Percentiles rank a stretch among this genome's conserved stretches.
Evolutionary conservation across 1,140 invertebrate genomes (phyloP).

Genomic region (Drosophila quadrilineata): DNA sequence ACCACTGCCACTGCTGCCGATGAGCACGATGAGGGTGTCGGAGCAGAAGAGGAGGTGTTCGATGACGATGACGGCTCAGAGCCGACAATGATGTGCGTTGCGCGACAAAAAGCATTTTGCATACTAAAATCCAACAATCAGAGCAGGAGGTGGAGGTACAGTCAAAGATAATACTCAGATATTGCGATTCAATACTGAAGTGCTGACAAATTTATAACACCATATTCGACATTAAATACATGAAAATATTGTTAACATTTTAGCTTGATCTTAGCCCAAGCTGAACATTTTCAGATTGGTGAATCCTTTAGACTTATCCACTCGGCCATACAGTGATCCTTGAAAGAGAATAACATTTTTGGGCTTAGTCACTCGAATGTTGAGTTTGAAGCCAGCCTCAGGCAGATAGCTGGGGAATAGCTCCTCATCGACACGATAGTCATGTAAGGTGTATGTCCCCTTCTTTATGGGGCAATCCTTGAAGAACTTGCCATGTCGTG

Average conservation of each 20-base stretch:
- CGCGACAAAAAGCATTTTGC: conserved; percentile 66
- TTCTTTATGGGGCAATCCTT: conserved; percentile 62
- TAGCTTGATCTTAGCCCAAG: conserved; percentile 43
- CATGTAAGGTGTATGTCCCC: conserved; percentile 43
- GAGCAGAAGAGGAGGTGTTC: conserved; percentile 19
- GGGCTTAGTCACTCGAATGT: conserved; percentile 17
- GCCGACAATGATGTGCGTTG: conserved; percentile 70
- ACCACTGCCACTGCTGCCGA: conserved; percentile 2
- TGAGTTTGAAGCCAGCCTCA: conserved; percentile 53
- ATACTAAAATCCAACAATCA: conserved; percentile 60
- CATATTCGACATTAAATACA: conserved; percentile 14
- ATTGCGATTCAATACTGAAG: conserved; percentile 19
- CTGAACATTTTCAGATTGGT: conserved; percentile 77
- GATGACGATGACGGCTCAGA: conserved; percentile 39
- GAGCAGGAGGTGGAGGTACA: conserved; percentile 9
- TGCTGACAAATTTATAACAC: conserved; percentile 31
- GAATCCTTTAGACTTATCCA: conserved; percentile 77
- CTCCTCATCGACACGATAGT: conserved; percentile 70
- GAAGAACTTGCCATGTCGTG: conserved; percentile 52
- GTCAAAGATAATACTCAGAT: conserved; percentile 7
- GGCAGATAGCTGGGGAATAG: conserved; percentile 67
- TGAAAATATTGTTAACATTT: background rate
- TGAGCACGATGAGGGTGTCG: too few relatives aligned
- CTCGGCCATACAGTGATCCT: conserved; percentile 45
- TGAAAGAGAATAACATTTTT: conserved; percentile 41